These are phyloP conservation scores for Hedychridium roseum DNA, from an alignment of 2,888 invertebrate species.

Conservation along the genomic window DNA sequence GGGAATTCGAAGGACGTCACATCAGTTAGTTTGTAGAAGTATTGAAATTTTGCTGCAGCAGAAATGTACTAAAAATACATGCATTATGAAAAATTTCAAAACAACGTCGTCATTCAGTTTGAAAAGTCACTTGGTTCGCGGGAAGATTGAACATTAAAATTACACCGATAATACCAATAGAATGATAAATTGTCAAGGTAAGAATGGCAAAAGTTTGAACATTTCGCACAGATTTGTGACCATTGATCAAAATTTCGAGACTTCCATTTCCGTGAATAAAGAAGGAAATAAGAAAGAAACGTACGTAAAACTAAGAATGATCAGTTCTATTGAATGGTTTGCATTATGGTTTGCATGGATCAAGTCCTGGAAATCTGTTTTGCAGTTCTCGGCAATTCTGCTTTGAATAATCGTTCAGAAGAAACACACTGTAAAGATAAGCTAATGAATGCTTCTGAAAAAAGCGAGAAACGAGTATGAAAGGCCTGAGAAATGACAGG, in stretches of 20 bases:
- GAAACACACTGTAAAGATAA: too few species aligned
- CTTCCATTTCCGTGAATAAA: neutral
- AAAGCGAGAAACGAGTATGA: too few species aligned
- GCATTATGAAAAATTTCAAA: neutral
- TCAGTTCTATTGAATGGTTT: neutral
- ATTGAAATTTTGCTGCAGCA: too few species aligned
- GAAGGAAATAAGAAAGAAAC: too few species aligned
- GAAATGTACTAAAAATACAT: neutral
- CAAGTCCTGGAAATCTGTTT: too few species aligned
- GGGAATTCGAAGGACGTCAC: too few species aligned
- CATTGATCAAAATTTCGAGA: neutral
- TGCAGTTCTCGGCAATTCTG: too few species aligned
- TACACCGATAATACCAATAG: neutral
- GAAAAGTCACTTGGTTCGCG: neutral
- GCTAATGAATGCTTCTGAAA: too few species aligned
- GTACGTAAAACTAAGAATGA: too few species aligned
- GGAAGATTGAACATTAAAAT: neutral
- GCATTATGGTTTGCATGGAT: neutral
- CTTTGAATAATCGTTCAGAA: too few species aligned
- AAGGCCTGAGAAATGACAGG: too few species aligned
- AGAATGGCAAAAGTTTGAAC: neutral
- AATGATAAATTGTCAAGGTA: neutral
- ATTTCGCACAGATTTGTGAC: neutral
- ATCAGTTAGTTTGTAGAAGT: too few species aligned
- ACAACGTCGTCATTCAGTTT: neutral